Evolutionary conservation across 2,113 vertebrate genomes (phyloP).

Genomic region (Pterocles orientalis): DNA sequence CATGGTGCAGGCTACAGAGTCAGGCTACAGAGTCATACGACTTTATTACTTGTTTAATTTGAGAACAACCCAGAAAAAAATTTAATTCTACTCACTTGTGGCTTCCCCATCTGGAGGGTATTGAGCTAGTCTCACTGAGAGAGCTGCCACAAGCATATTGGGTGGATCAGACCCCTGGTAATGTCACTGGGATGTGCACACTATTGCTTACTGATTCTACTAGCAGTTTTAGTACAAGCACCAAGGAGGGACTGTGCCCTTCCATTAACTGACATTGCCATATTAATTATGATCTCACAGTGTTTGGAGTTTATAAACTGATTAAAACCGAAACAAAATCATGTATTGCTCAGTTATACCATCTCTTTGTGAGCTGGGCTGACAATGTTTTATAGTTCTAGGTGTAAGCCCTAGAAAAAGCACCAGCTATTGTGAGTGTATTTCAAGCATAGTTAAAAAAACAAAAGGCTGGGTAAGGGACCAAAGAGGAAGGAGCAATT

Average conservation of each 20-base stretch:
- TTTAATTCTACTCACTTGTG: neutral
- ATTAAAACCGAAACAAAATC: neutral
- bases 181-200: neutral
- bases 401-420: neutral
- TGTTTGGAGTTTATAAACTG: neutral
- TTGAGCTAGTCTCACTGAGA: conserved; percentile 1
- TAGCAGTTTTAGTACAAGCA: neutral
- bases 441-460: neutral
- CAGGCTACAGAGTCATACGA: neutral
- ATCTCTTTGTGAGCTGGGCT: neutral
- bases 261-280: neutral
- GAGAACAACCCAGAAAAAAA: conserved; percentile 9
- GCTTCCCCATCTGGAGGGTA: conserved; percentile 31
- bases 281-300: neutral
- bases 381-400: neutral
- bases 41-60: conserved; percentile 31
- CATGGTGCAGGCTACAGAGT: neutral
- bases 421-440: neutral
- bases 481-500: neutral
- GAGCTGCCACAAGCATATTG: neutral
- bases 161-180: neutral
- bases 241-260: neutral
- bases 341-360: neutral
- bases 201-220: neutral
- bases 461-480: neutral